These are phyloP conservation scores for Macrosteles quadrilineatus DNA, from an alignment of 1,140 invertebrate species.

Conservation along the genomic window DNA sequence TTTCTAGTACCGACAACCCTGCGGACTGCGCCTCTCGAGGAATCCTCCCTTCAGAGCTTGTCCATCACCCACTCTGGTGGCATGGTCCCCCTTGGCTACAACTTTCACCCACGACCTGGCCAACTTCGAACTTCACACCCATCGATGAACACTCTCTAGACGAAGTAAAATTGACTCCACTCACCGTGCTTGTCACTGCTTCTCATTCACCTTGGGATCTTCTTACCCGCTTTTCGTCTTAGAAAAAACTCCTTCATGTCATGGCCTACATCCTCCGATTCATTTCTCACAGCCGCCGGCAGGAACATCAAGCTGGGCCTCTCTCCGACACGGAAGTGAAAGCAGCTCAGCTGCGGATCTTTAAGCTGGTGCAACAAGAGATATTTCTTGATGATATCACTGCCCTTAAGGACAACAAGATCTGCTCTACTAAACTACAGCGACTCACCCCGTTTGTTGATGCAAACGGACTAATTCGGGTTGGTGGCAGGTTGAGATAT, in stretches of 20 bases:
- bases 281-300: background rate
- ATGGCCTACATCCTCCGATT: too few relatives aligned
- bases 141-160: background rate
- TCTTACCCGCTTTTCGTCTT: background rate
- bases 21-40: slow-evolving; percentile 44
- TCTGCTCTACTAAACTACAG: background rate
- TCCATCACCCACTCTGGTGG: slow-evolving; percentile 32
- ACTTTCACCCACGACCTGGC: background rate
- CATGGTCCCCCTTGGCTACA: slow-evolving; percentile 21
- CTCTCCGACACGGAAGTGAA: too few relatives aligned
- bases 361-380: background rate
- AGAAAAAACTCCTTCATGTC: background rate
- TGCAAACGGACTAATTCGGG: background rate
- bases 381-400: background rate
- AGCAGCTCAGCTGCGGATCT: background rate
- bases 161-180: background rate
- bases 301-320: background rate
- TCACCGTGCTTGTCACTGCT: background rate
- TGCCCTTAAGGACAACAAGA: background rate
- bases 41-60: slow-evolving; percentile 12
- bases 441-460: background rate
- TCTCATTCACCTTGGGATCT: background rate
- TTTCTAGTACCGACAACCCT: slow-evolving; percentile 39
- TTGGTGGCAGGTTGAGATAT: background rate
- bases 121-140: background rate